Conservation (phyloP, 2,797 vertebrate genomes). For the Gouania willdenowi region DNA sequence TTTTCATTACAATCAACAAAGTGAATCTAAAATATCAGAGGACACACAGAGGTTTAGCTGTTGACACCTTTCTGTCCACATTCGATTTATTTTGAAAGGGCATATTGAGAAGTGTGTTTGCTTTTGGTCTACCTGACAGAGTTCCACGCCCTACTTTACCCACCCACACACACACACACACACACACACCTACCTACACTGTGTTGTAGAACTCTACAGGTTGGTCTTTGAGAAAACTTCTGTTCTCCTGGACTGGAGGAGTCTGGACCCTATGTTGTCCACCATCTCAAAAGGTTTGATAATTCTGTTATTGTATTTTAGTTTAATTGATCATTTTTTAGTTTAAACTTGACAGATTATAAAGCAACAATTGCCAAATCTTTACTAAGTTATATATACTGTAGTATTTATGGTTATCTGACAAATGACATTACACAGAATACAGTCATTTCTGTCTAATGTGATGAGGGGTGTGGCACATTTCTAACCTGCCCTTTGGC, state of each 20-base stretch:
- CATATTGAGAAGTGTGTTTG: neutral
- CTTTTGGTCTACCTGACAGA: neutral
- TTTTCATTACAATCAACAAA: too few relatives aligned
- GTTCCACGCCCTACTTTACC: conserved; percentile 6
- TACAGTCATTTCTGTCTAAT: neutral
- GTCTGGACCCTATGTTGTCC: conserved; percentile 44
- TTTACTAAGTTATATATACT: neutral
- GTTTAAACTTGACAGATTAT: neutral
- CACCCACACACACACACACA: too few relatives aligned
- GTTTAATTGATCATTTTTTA: neutral
- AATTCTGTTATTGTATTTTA: too few relatives aligned
- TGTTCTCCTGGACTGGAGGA: neutral
- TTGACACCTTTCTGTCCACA: neutral
- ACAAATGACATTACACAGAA: neutral
- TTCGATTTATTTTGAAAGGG: conserved; percentile 35
- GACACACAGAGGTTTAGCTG: fast-evolving
- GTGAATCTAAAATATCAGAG: too few relatives aligned
- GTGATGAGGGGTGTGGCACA: conserved; percentile 8
- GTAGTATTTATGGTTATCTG: neutral
- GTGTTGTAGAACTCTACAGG: conserved; percentile 3
- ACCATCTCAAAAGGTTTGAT: conserved; percentile 42
- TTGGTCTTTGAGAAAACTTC: conserved; percentile 6
- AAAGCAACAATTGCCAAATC: too few relatives aligned
- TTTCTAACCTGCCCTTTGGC: neutral
- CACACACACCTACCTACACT: neutral